Conservation (phyloP, 2,888 invertebrate genomes). For the Pollenia labialis region DNA sequence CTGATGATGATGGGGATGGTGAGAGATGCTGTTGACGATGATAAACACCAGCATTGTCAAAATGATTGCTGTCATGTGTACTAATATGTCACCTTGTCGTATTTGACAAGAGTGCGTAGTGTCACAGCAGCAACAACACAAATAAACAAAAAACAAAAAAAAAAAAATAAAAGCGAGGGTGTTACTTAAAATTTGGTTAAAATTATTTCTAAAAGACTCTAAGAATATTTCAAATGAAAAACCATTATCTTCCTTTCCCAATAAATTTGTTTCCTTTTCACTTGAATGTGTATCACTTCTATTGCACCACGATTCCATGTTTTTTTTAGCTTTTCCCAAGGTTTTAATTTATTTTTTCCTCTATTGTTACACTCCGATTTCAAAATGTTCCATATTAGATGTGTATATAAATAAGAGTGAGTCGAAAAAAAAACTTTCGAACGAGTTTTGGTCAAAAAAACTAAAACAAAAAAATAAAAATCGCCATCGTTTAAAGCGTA, state of each 20-base stretch:
- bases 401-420: too few species aligned
- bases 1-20: neutral
- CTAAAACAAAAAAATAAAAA: too few species aligned
- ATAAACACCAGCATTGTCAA: slow-evolving; percentile 48
- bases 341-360: neutral
- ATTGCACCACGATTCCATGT: neutral
- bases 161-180: neutral
- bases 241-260: neutral
- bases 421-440: too few species aligned
- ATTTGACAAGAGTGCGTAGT: slow-evolving; percentile 34
- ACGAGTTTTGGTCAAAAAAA: too few species aligned
- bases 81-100: slow-evolving; percentile 55
- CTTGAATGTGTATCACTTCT: neutral
- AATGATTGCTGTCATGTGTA: slow-evolving; percentile 46
- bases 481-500: too few species aligned
- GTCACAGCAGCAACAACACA: neutral
- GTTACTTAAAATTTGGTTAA: neutral
- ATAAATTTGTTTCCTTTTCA: neutral
- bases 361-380: too few species aligned
- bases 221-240: too few species aligned
- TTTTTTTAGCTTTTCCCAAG: neutral
- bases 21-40: slow-evolving; percentile 33
- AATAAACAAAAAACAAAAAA: slow-evolving; percentile 6
- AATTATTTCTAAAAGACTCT: neutral
- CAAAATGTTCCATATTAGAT: too few species aligned